Conservation (phyloP, 2,888 invertebrate species). For the Periphyllus acericola region DNA sequence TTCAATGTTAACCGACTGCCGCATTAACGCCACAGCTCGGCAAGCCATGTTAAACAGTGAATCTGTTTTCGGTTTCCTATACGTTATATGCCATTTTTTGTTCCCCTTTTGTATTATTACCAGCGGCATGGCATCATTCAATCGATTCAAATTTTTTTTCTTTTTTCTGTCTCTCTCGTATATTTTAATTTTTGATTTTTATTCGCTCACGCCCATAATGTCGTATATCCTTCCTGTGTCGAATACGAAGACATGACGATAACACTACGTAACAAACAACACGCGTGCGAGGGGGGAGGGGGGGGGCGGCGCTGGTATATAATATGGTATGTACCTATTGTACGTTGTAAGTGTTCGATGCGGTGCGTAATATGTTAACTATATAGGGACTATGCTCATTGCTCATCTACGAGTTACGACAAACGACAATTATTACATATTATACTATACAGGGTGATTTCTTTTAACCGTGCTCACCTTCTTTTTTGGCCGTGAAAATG, state of each 20-base stretch:
- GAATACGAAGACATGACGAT: background rate
- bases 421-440: too few species aligned
- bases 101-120: background rate
- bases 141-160: background rate
- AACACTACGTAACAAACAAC: background rate
- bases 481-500: too few species aligned
- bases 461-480: too few species aligned
- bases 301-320: too few species aligned
- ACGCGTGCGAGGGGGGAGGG: background rate
- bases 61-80: conserved; percentile 35
- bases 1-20: conserved; percentile 15
- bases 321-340: too few species aligned
- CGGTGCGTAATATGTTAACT: too few species aligned
- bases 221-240: background rate
- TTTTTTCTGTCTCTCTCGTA: background rate
- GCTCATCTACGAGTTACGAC: too few species aligned
- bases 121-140: background rate
- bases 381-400: too few species aligned
- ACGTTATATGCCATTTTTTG: conserved; percentile 11
- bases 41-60: conserved; percentile 5
- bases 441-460: too few species aligned
- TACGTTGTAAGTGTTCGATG: too few species aligned
- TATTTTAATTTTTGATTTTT: background rate
- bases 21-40: background rate
- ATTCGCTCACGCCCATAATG: background rate